Evolutionary conservation across 2,888 invertebrate species (phyloP), one percentile per base, ranked within the genome.

Genomic region (Leptothorax acervorum): DNA sequence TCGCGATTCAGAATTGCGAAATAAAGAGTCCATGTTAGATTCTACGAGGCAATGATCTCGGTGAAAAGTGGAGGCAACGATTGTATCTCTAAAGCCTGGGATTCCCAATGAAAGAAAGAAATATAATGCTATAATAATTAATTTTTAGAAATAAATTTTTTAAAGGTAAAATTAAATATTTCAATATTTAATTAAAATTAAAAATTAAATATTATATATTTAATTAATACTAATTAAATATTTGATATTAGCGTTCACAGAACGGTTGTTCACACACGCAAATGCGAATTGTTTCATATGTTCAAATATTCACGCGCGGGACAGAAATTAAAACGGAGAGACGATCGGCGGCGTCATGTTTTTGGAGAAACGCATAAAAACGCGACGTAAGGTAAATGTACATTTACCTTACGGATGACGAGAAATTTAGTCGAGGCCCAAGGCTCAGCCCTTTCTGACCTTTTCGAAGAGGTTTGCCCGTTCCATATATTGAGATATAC

Each of bases 401-500:
- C 23, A 23, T 23, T 23, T 23, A 23, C 23, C 23, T 23, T 23
- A 23, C 23, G 23, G 39, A 76, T n/a, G 53, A 78, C 31, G 76
- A 78, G 53, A 68, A 78, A 45, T 78, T 78, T 55, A 55, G 55
- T n/a, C 57, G 28, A 57, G 35, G 42, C 28, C 23, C 68, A 55
- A 18, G 28, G 35, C 28, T 18, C 42, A 8, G 12, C 6, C 65
- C 55, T 15, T 31, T 42, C 42, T 35, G 57, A 23, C 28, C 42
- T 53, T 2, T 39, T 9, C 39, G 51, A 55, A 55, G 18, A 68
- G 28, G 53, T 68, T 68, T 31, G 15, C 42, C n/a, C n/a, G 35
- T n/a, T 28, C 28, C 53, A 6, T 39, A 53, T 23, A 45, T 70
- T 39, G 51, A 57, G 31, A 60, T 60, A 28, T 23, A 23, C 48